Conservation (phyloP, 2,113 vertebrate genomes). For the Eubucco bourcierii region DNA sequence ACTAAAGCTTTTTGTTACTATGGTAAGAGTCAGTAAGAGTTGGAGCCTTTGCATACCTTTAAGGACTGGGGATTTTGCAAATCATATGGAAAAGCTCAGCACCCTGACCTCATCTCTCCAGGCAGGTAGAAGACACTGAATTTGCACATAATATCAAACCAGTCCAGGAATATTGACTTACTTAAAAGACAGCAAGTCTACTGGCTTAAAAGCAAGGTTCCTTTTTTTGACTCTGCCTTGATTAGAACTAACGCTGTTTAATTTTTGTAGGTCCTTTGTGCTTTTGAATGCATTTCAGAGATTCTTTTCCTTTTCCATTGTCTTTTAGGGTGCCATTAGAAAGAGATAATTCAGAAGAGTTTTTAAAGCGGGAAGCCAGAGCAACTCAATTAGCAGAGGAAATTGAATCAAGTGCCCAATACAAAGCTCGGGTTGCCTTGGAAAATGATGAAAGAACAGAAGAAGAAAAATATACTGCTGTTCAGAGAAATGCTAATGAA, state of each 20-base stretch:
- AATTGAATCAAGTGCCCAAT: constrained; percentile 96
- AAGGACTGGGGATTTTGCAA: neutral
- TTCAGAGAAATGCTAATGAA: constrained; percentile 86
- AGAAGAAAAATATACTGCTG: constrained; percentile 97
- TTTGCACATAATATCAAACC: neutral
- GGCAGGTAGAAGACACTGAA: neutral
- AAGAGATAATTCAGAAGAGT: constrained; percentile 97
- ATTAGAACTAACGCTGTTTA: neutral
- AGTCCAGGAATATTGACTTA: neutral
- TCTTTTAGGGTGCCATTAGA: constrained; percentile 91
- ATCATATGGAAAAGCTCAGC: neutral
- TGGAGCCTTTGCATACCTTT: neutral
- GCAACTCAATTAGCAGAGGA: constrained; percentile 98
- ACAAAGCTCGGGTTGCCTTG: constrained; percentile 94
- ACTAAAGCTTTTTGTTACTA: neutral
- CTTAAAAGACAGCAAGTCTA: neutral
- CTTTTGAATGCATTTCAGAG: constrained; percentile 44
- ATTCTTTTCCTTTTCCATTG: constrained; percentile 23
- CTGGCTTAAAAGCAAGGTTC: neutral
- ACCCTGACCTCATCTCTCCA: neutral
- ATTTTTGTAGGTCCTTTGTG: constrained; percentile 21
- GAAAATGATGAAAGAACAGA: constrained; percentile 96
- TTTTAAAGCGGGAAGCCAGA: constrained; percentile 95
- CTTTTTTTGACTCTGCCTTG: neutral
- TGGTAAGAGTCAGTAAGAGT: neutral